phyloP scores from a whole-genome alignment of 2,113 vertebrate genomes.

The Microtus montanus region DNA sequence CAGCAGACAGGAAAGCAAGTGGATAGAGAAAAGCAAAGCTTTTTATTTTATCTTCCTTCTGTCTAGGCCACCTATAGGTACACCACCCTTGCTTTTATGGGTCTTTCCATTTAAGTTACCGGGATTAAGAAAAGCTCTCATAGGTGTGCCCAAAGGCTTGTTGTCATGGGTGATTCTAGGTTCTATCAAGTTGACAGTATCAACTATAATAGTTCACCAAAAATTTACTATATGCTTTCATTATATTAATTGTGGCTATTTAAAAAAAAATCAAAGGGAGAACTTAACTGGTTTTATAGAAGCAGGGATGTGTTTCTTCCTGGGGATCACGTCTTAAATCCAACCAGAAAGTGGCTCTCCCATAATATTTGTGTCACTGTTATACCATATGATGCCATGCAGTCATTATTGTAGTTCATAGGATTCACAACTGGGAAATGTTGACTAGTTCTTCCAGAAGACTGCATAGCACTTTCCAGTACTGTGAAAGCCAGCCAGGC shows the following conservation, averaged over 20 bases:
- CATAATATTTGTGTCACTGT: not conserved
- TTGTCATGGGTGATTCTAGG: not conserved
- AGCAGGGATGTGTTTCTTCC: not conserved
- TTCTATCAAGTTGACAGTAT: not conserved
- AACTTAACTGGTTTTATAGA: not conserved
- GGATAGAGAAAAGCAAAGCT: not conserved
- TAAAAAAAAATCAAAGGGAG: not conserved
- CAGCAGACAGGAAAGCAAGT: not conserved
- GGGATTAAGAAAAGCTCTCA: not conserved
- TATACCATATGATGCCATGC: not conserved
- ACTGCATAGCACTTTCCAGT: not conserved
- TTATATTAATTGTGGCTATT: not conserved
- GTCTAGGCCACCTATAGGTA: no score
- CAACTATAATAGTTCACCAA: not conserved
- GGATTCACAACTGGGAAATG: not conserved
- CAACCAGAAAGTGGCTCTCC: not conserved
- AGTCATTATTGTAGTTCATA: not conserved
- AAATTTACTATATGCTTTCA: not conserved
- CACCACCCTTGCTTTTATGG: not conserved
- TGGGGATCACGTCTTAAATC: not conserved
- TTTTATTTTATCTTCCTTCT: no score
- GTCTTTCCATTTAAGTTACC: not conserved
- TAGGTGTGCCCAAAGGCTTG: not conserved
- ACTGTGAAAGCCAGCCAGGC: not conserved
- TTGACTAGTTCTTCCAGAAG: not conserved